These are phyloP conservation scores for Cherax destructor DNA, from an alignment of 1,140 invertebrate genomes.

Conservation along the genomic window DNA sequence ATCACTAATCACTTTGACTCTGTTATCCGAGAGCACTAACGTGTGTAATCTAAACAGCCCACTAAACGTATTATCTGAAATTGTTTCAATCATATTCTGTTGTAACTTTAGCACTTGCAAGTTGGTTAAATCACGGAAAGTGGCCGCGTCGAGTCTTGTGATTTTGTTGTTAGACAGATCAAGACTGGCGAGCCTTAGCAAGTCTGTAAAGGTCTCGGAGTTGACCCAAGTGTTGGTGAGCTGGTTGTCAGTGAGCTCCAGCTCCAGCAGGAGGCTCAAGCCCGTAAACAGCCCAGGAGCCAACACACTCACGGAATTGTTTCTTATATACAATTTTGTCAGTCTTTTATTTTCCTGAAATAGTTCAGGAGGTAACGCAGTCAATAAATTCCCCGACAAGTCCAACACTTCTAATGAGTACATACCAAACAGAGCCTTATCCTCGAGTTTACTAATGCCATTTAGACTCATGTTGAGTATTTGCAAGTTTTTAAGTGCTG, in stretches of 20 bases:
- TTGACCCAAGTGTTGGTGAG: conserved; percentile 88
- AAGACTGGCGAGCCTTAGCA: conserved; percentile 84
- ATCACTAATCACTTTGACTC: conserved; percentile 82
- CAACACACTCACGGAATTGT: conserved; percentile 81
- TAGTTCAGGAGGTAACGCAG: conserved; percentile 84
- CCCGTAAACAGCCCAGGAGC: conserved; percentile 81
- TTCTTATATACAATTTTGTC: conserved; percentile 90
- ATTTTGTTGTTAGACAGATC: conserved; percentile 86
- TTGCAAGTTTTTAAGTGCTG: conserved; percentile 70
- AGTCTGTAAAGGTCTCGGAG: conserved; percentile 84
- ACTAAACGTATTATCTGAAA: conserved; percentile 83
- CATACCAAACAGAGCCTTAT: conserved; percentile 71
- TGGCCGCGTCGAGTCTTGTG: conserved; percentile 82
- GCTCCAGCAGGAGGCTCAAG: conserved; percentile 83
- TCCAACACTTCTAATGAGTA: conserved; percentile 71
- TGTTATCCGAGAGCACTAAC: conserved; percentile 85
- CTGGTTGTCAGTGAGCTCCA: conserved; percentile 87
- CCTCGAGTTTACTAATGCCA: conserved; percentile 71
- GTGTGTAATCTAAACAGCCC: conserved; percentile 86
- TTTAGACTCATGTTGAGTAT: conserved; percentile 70
- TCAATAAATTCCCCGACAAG: conserved; percentile 81
- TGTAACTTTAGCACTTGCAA: conserved; percentile 87
- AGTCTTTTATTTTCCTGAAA: conserved; percentile 92
- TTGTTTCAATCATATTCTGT: conserved; percentile 83
- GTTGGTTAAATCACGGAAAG: conserved; percentile 85